Base-by-base conservation (phyloP, 35 echinoderm and acorn worm species). In the Acanthaster planci region DNA sequence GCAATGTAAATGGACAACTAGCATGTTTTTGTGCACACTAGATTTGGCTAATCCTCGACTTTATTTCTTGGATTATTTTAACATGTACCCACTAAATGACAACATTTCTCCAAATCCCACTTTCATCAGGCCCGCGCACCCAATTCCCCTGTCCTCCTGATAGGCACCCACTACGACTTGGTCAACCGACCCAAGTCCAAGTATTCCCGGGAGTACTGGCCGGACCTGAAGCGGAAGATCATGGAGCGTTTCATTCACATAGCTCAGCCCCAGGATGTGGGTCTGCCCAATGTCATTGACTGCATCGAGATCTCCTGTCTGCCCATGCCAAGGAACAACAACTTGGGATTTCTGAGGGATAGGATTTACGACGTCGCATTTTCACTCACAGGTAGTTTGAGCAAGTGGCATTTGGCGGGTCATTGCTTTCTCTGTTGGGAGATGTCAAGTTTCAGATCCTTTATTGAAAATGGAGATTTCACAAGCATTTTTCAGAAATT, bases 101-200 rank as follows among this genome's bases (percentile, higher is more conserved):
- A n/a, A n/a, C n/a, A n/a, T n/a, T n/a, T n/a, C n/a, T n/a, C n/a
- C n/a, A n/a, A n/a, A n/a, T n/a, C n/a, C n/a, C n/a, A n/a, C n/a
- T 78, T 77, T 76, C 36, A 18, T 8, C 89, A 99, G 96, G 96
- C 92, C 7, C 81, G 96, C 54, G 96, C 96, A 51, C 96, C 96
- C 18, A 93, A 99, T 55, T 99, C 96, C 0, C 96, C 96, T 9
- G 91, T 93, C 40, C 93, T 99, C 31, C 75, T 99, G 15, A 92
- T 99, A 0, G 96, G 96, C 47, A 99, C 96, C 5, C 96, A 99
- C 80, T 89, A 91, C 55, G 96, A 99, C 60, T 55, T 94, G 32
- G 52, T 99, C 72, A 19, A 37, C 1, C 58, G 77, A 37, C 86
- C 88, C 23, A 87, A 90, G 59, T 58, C 53, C 51, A 86, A 88